phyloP scores from a whole-genome alignment of 2,113 vertebrate genomes.

The Castor canadensis region DNA sequence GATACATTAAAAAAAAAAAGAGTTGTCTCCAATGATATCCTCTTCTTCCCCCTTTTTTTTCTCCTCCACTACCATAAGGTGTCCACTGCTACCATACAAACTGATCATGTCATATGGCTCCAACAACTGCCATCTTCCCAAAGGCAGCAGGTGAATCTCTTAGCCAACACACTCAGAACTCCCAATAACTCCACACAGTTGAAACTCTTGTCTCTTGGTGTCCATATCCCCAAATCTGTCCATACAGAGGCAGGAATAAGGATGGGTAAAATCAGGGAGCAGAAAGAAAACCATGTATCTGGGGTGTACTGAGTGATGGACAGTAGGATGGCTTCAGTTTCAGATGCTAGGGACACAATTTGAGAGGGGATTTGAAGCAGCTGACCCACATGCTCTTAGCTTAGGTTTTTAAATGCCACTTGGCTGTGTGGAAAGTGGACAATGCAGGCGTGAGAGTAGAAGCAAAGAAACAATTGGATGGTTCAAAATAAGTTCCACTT shows the following conservation, averaged over 20 bases:
- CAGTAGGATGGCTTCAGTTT: not conserved
- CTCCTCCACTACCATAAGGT: not conserved
- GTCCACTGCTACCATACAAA: not conserved
- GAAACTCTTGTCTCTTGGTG: not conserved
- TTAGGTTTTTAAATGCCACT: not conserved
- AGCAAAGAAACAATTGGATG: not conserved
- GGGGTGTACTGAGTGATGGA: not conserved
- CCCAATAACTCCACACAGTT: not conserved
- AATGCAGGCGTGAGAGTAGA: fast-evolving
- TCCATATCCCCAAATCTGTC: not conserved
- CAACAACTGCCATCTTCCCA: not conserved
- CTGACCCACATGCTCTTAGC: not conserved
- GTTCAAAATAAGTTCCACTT: not conserved
- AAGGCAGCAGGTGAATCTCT: not conserved
- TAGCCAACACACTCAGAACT: not conserved
- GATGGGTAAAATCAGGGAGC: not conserved
- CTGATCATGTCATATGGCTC: not conserved
- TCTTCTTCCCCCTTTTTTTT: not conserved
- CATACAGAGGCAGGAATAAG: not conserved
- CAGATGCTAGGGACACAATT: not conserved
- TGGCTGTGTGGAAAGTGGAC: not conserved
- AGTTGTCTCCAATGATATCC: not conserved
- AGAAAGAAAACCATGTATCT: not conserved
- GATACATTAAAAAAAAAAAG: not conserved
- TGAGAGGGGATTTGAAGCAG: not conserved